These are phyloP conservation scores for Acanthornis magna DNA, from an alignment of 2,797 vertebrate species.

Conservation along the genomic window DNA sequence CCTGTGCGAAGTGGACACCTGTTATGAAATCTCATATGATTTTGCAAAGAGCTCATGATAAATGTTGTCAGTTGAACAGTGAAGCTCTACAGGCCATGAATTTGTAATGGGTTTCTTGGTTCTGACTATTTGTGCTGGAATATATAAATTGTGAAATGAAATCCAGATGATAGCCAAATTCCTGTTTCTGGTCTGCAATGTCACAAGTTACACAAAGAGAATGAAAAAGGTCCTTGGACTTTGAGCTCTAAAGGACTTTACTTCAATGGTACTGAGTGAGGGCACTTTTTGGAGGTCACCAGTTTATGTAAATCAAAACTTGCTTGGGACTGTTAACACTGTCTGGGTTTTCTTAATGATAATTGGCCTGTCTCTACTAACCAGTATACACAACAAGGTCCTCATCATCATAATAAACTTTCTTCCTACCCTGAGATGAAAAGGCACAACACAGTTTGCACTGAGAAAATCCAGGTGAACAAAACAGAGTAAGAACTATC, in stretches of 20 bases:
- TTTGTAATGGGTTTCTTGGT: constrained; percentile 33
- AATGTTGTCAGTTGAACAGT: constrained; percentile 21
- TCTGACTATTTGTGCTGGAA: neutral
- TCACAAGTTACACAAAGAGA: neutral
- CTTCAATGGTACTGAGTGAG: neutral
- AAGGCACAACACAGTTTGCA: neutral
- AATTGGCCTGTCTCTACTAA: neutral
- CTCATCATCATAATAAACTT: neutral
- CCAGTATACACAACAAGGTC: neutral
- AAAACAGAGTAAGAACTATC: neutral
- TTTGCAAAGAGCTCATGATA: constrained; percentile 18
- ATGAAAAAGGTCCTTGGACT: neutral
- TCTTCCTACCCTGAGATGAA: neutral
- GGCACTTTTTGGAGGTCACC: neutral
- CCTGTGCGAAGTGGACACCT: neutral
- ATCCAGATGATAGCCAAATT: constrained; percentile 22
- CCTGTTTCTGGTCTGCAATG: neutral
- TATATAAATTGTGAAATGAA: constrained; percentile 29
- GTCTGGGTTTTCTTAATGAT: neutral
- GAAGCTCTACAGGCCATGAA: constrained; percentile 24
- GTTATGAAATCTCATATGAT: constrained; percentile 16
- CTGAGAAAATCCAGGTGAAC: neutral
- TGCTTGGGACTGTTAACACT: neutral
- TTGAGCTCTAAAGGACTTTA: neutral
- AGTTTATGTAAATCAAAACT: neutral